Percentiles rank a stretch among this genome's conserved stretches.
phyloP scores from a whole-genome alignment of 1,140 invertebrate genomes.

The Oreohelix idahoensis region DNA sequence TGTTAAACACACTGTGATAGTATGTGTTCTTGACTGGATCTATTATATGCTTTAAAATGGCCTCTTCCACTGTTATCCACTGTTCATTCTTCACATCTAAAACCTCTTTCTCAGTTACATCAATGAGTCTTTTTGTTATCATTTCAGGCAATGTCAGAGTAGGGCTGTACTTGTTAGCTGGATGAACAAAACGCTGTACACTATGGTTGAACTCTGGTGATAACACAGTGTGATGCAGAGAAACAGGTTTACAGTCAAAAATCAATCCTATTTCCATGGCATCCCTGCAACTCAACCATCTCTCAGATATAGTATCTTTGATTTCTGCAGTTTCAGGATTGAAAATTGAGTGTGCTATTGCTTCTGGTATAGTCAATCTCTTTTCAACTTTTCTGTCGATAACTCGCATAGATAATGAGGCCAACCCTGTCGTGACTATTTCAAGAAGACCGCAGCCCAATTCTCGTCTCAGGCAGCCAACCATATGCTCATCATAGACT shows the following conservation, averaged over 20 bases:
- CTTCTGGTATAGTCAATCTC: slow-evolving; percentile 46
- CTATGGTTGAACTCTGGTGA: slow-evolving; percentile 42
- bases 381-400: slow-evolving; percentile 51
- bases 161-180: slow-evolving; percentile 28
- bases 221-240: slow-evolving; percentile 41
- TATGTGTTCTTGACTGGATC: slow-evolving; percentile 48
- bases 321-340: slow-evolving; percentile 54
- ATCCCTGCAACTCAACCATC: slow-evolving; percentile 64
- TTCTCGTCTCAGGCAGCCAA: slow-evolving; percentile 49
- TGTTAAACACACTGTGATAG: slow-evolving; percentile 41
- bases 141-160: slow-evolving; percentile 48
- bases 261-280: slow-evolving; percentile 56
- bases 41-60: slow-evolving; percentile 75
- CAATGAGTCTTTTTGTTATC: slow-evolving; percentile 48
- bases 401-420: slow-evolving; percentile 43
- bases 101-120: slow-evolving; percentile 34
- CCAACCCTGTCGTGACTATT: slow-evolving; percentile 43
- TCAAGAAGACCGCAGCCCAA: slow-evolving; percentile 51
- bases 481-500: slow-evolving; percentile 41
- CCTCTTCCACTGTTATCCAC: slow-evolving; percentile 86
- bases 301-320: slow-evolving; percentile 59
- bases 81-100: slow-evolving; percentile 81
- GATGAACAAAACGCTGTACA: slow-evolving; percentile 40
- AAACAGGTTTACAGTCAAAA: slow-evolving; percentile 46
- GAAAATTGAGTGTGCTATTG: slow-evolving; percentile 49